Conservation (phyloP, 2,797 vertebrate genomes). For the Pteropus rufus region DNA sequence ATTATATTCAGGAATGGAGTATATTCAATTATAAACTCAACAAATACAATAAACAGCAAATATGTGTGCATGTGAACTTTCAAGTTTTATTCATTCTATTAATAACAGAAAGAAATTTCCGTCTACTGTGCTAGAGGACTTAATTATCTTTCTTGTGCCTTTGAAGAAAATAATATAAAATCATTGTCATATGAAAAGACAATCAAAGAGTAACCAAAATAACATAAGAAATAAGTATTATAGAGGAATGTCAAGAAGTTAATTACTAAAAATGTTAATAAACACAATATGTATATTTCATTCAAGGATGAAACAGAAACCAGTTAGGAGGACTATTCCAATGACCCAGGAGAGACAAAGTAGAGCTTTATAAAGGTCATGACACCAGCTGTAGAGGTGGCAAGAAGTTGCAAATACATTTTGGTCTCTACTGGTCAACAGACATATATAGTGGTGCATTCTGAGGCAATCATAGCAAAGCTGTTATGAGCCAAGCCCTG, state of each 20-base stretch:
- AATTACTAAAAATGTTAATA: constrained; percentile 17
- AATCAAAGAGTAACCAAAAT: neutral
- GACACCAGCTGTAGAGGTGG: neutral
- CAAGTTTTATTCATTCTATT: neutral
- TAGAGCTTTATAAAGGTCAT: neutral
- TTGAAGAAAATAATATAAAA: neutral
- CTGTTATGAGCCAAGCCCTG: neutral
- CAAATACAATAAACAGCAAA: neutral
- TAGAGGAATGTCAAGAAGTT: neutral
- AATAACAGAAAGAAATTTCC: neutral
- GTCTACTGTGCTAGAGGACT: neutral
- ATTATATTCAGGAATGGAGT: neutral
- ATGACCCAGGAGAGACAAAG: neutral
- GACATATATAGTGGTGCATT: neutral
- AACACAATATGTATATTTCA: neutral
- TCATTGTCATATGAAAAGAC: neutral
- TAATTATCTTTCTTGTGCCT: neutral
- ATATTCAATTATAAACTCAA: neutral
- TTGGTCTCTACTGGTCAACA: neutral
- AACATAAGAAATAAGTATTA: neutral
- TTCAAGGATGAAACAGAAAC: neutral
- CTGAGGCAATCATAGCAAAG: neutral
- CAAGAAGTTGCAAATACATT: neutral
- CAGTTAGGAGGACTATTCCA: neutral
- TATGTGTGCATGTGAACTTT: neutral